Conservation (phyloP, 2,888 invertebrate genomes). For the Tromatobia lineatoria region DNA sequence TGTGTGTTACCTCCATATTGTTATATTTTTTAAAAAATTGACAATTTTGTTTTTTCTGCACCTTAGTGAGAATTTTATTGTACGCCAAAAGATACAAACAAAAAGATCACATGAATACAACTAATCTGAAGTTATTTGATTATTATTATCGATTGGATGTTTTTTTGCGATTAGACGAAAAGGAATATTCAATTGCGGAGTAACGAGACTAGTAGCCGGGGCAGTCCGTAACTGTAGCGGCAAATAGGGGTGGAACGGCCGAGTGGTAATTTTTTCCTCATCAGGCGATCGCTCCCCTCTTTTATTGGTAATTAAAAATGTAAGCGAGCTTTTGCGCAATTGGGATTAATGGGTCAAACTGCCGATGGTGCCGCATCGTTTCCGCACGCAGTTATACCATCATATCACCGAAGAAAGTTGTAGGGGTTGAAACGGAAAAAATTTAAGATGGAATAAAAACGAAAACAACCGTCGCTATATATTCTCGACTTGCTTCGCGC, state of each 20-base stretch:
- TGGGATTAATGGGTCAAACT: conserved; percentile 84
- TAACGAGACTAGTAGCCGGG: conserved; percentile 9
- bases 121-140: no score
- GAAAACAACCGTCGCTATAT: not conserved
- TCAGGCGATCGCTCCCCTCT: conserved; percentile 78
- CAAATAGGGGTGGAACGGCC: conserved; percentile 58
- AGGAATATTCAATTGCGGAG: conserved; percentile 25
- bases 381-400: not conserved
- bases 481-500: conserved; percentile 28
- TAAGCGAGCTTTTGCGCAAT: conserved; percentile 83
- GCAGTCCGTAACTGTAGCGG: conserved; percentile 33
- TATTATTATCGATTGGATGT: not conserved
- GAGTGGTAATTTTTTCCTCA: conserved; percentile 79
- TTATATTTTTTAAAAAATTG: no score
- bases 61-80: no score
- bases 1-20: no score
- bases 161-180: conserved; percentile 14
- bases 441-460: not conserved
- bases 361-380: conserved; percentile 51
- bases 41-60: no score
- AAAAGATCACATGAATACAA: not conserved
- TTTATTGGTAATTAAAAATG: conserved; percentile 85
- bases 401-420: not conserved
- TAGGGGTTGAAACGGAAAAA: not conserved
- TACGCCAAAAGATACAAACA: no score